Conservation (phyloP, 35 echinoderm and acorn worm species). For the Apostichopus californicus region DNA sequence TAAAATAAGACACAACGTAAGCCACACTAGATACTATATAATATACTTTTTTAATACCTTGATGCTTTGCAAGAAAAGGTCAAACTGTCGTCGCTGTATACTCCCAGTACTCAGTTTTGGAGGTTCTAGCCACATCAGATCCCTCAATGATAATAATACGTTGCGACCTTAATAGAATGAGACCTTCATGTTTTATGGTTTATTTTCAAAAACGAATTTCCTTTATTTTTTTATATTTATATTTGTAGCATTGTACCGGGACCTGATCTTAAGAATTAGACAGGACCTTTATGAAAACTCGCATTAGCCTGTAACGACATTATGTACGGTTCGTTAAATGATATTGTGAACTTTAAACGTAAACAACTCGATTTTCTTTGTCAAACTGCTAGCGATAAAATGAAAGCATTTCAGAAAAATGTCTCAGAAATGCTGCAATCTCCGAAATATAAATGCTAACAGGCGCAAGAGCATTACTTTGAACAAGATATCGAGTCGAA, state of each 20-base stretch:
- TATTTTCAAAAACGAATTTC: too few species aligned
- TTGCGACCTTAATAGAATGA: too few species aligned
- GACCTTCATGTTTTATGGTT: too few species aligned
- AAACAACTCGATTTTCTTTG: neutral
- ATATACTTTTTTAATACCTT: too few species aligned
- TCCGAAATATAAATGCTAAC: neutral
- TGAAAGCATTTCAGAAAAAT: neutral
- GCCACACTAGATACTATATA: too few species aligned
- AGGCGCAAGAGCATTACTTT: constrained; percentile 4
- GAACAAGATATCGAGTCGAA: constrained; percentile 16
- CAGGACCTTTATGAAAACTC: constrained; percentile 1
- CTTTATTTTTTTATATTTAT: too few species aligned
- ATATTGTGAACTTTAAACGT: neutral
- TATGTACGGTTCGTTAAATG: neutral
- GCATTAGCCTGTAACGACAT: neutral
- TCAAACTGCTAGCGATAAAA: neutral
- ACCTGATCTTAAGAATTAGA: neutral
- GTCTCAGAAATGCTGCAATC: constrained; percentile 25
- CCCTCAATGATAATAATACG: too few species aligned
- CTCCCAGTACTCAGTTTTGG: too few species aligned
- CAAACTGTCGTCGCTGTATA: too few species aligned
- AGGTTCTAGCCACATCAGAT: too few species aligned
- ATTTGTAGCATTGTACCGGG: constrained; percentile 9
- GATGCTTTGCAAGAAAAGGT: too few species aligned
- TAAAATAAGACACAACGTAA: too few species aligned